Conservation (phyloP, 1,140 invertebrate species). For the Bombus waltoni region DNA sequence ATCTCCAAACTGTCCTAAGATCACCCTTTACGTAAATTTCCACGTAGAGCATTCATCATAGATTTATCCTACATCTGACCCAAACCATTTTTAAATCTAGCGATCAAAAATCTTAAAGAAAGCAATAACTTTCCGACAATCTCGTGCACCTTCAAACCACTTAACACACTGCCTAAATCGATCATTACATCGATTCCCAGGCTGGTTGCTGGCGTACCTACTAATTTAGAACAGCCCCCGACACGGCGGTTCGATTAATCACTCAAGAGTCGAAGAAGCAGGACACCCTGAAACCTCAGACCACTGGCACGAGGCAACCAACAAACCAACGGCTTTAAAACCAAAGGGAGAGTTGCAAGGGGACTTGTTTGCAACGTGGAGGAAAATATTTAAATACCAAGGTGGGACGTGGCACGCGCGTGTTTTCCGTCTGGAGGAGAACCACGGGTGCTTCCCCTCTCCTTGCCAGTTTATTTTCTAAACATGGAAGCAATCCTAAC, state of each 20-base stretch:
- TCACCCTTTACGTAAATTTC: too few relatives aligned
- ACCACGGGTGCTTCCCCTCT: background rate
- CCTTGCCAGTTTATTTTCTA: constrained; percentile 60
- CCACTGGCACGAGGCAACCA: background rate
- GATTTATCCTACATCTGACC: rapidly evolving
- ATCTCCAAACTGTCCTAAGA: too few relatives aligned
- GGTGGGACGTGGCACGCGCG: constrained; percentile 18
- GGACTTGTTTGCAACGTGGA: background rate
- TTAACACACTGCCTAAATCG: background rate
- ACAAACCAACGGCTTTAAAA: background rate
- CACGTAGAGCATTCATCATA: rapidly evolving
- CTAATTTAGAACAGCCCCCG: background rate
- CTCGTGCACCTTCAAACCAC: background rate
- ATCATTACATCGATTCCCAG: background rate
- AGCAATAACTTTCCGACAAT: background rate
- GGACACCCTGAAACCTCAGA: too few relatives aligned
- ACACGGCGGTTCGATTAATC: background rate
- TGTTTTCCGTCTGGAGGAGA: background rate
- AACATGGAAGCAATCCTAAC: constrained; percentile 64
- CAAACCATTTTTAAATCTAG: too few relatives aligned
- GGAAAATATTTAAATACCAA: constrained; percentile 31
- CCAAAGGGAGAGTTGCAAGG: background rate
- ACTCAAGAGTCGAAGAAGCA: background rate
- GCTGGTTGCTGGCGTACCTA: background rate
- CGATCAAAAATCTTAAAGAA: too few relatives aligned